Evolutionary conservation across 2,113 vertebrate species (phyloP).

Genomic region (Pagrus major): DNA sequence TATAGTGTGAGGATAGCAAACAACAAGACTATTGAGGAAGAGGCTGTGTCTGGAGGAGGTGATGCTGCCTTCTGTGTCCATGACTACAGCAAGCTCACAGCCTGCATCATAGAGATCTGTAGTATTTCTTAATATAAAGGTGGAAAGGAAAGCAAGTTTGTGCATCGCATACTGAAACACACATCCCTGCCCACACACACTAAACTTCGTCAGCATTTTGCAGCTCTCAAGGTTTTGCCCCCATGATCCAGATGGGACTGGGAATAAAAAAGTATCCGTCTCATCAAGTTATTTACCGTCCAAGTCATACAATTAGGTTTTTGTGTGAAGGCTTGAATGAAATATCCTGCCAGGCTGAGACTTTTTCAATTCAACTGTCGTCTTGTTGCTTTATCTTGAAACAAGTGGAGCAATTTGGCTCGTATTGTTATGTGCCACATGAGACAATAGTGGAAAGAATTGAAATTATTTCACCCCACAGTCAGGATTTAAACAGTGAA

Average conservation of each 20-base stretch:
- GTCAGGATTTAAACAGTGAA: conserved; percentile 36
- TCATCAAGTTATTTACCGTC: conserved; percentile 3
- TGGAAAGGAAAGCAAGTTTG: neutral
- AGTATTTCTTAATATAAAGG: conserved; percentile 9
- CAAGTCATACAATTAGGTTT: conserved; percentile 3
- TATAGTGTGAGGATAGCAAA: neutral
- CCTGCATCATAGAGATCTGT: neutral
- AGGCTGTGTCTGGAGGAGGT: neutral
- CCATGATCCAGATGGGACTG: conserved; percentile 12
- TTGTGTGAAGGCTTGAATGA: conserved; percentile 8
- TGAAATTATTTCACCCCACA: conserved; percentile 38
- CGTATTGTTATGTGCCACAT: neutral
- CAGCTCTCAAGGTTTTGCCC: conserved; percentile 9
- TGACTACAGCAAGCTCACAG: neutral
- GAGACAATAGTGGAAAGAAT: conserved; percentile 43
- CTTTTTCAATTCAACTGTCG: conserved; percentile 16
- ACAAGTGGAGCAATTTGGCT: conserved; percentile 44
- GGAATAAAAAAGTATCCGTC: conserved; percentile 28
- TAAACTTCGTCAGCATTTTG: conserved; percentile 42
- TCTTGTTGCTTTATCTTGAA: conserved; percentile 43
- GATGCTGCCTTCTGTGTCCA: neutral
- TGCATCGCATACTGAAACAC: neutral
- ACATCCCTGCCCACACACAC: neutral
- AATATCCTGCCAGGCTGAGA: neutral
- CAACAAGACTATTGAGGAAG: conserved; percentile 11